Conservation (phyloP, 2,113 vertebrate genomes). For the Microtus oregoni region DNA sequence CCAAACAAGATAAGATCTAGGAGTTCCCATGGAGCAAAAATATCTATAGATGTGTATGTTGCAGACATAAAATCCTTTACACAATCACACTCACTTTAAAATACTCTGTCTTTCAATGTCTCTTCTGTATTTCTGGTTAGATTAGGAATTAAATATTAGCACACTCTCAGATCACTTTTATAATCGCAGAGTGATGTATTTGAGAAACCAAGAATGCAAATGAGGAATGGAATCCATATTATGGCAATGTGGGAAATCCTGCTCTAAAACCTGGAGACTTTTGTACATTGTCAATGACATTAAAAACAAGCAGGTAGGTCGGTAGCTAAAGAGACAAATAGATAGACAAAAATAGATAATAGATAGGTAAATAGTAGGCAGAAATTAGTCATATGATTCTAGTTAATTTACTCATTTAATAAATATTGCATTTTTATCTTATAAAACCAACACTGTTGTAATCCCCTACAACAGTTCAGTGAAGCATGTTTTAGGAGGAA, state of each 20-base stretch:
- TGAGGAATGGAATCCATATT: not conserved
- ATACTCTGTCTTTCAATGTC: not conserved
- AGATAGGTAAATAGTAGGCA: not conserved
- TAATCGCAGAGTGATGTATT: not conserved
- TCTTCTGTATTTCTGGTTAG: not conserved
- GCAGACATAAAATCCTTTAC: not conserved
- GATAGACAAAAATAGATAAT: not conserved
- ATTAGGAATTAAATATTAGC: not conserved
- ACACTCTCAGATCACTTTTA: conserved; percentile 2
- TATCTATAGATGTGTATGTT: not conserved
- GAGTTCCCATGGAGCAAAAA: not conserved
- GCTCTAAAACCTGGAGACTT: not conserved
- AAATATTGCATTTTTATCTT: not conserved
- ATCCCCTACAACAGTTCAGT: not conserved
- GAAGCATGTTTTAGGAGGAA: not conserved
- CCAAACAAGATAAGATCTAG: not conserved
- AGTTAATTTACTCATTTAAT: not conserved
- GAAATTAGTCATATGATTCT: not conserved
- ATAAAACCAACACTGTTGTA: not conserved
- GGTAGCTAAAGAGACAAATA: not conserved
- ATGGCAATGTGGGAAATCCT: not conserved
- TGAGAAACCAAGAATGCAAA: not conserved
- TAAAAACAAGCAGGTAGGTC: not conserved
- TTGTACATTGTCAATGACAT: not conserved
- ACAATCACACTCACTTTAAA: not conserved